Base-by-base conservation (phyloP, 2,888 invertebrate species). In the Microdon myrmicae region DNA sequence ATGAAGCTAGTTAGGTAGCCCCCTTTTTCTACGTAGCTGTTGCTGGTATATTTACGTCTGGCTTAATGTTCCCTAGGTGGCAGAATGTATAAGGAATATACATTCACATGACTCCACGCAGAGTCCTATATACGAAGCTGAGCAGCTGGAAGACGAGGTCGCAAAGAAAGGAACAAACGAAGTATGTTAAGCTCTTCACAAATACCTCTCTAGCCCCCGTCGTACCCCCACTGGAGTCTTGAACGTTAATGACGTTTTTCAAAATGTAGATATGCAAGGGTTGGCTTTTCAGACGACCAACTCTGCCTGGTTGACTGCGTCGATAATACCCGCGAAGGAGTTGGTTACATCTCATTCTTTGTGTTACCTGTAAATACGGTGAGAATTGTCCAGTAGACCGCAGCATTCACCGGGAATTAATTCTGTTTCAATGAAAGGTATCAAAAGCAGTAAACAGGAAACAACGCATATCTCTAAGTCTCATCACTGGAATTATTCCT, bases 371-470 rank as follows among this genome's bases (percentile, higher is more conserved):
- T n/a, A 10, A 44, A 17, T 47, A 51, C 13, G 38, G 54, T 66
- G 66, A 48, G 66, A 66, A 59, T 38, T 54, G 44, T 7, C 29
- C 39, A 66, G 16, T 29, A 66, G 66, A 66, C 66, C 59, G 44
- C 19, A 48, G 53, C 58, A 37, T 23, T 7, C 35, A 54, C 32
- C 22, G 41, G 37, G 51, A 47, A 44, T 49, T 16, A 44, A 49
- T 44, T 61, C 32, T 48, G 12, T 56, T 48, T 20, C 32, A 35
- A 55, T 32, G 31, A 41, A 32, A 35, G 35, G 19, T 3, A 13
- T 17, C 32, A 37, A 17, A 37, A 35, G 35, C 25, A 41, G 10
- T 8, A 25, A 8, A 29, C n/a, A 29, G 47, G 47, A 23, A 60
- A 48, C 20, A 41, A 19, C 25, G 43, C 26, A 32, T 44, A 61